Evolutionary conservation across 2,888 invertebrate species (phyloP).

Genomic region (Xanthorhoe designata): DNA sequence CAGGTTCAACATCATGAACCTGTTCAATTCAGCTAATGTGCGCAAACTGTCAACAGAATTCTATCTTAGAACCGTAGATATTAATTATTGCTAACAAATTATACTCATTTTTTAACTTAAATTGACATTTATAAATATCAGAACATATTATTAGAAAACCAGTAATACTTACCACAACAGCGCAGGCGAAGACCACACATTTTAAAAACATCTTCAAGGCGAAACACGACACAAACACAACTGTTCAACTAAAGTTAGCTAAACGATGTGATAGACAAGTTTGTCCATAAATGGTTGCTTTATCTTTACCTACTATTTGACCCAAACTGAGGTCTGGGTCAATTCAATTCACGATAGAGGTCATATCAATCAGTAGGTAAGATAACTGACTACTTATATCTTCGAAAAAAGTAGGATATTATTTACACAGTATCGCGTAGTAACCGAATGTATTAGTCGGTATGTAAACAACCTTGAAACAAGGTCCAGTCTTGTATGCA

Average conservation of each 20-base stretch:
- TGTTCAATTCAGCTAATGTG: too few relatives aligned
- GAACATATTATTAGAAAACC: neutral
- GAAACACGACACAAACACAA: slow-evolving; percentile 17
- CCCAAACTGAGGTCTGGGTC: slow-evolving; percentile 24
- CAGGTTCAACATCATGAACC: too few relatives aligned
- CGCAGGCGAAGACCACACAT: slow-evolving; percentile 24
- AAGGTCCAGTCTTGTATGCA: neutral
- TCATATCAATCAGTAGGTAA: slow-evolving; percentile 6
- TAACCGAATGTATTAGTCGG: neutral
- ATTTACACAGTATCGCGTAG: neutral
- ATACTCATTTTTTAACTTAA: too few relatives aligned
- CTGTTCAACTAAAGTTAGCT: slow-evolving; percentile 10
- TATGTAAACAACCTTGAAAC: neutral
- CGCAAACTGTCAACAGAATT: too few relatives aligned
- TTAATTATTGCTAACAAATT: too few relatives aligned
- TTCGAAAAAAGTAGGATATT: neutral
- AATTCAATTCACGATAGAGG: slow-evolving; percentile 1
- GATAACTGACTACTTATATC: neutral
- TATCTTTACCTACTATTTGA: slow-evolving; percentile 19
- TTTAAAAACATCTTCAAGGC: slow-evolving; percentile 32
- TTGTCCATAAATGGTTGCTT: slow-evolving; percentile 8
- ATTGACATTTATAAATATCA: too few relatives aligned
- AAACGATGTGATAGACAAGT: neutral
- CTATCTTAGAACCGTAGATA: too few relatives aligned
- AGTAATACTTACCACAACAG: slow-evolving; percentile 41